Base-by-base conservation (phyloP, 2,888 invertebrate species). In the Prosapia bicincta region DNA sequence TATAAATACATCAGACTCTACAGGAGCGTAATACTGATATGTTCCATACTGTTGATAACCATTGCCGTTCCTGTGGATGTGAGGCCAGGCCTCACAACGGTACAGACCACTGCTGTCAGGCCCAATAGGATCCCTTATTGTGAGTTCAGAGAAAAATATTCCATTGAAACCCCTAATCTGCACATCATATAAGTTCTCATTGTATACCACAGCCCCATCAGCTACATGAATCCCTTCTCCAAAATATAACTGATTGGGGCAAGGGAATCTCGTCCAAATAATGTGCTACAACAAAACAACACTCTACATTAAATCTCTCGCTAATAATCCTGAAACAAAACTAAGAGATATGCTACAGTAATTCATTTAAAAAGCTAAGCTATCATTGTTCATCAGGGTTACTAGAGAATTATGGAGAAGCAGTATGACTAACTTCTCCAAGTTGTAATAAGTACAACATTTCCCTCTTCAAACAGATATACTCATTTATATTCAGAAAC, bases 1-100 rank as follows among this genome's bases (percentile, higher is more conserved):
- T 23, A 74, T 74, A 24, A 74, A 74, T 20, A 74, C 74, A 25
- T 74, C 66, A 6, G 74, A 74, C 23, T 30, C 69, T n/a, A 69
- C 69, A 26, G 74, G 24, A 25, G 26, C 26, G 23, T 65, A 74
- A 25, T 43, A 54, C n/a, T 25, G 73, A 66, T 74, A 74, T 15
- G 74, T 30, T 15, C 28, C 28, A 25, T 28, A 74, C 1, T 30
- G 72, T 10, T 15, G 38, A 20, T 74, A 74, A 38, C 38, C 68
- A 23, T 38, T 38, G 13, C 26, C 15, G 9, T 67, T 26, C 15
- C 26, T 25, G 26, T 26, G 67, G 15, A 67, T 6, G 26, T 67
- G 54, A 54, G 54, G 54, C 54, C 54, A 54, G 3, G 54, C 74
- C 54, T 74, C 74, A 65, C 74, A 74, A 28, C 65, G 72, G 30